Evolutionary conservation across 2,797 vertebrate species (phyloP), one percentile per base, ranked within the genome.

Genomic region (Myripristis jacobus): DNA sequence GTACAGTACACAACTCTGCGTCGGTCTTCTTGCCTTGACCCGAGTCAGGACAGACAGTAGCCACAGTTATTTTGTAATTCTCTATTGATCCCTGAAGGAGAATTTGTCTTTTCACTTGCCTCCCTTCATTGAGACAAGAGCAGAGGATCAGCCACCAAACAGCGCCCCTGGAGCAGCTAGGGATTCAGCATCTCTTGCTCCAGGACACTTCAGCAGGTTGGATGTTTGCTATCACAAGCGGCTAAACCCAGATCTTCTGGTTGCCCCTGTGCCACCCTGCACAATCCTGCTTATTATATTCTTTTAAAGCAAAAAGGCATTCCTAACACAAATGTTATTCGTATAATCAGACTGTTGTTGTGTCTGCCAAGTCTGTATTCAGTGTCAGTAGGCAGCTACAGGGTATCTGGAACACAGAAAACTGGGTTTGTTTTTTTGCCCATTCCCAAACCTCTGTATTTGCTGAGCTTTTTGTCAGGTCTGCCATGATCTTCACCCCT

Each of bases 61-160:
- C 63, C 61, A 43, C 55, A 36, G 22, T 48, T 80, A 77, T 70
- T 64, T 62, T 82, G 19, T 65, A 48, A 77, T 73, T 41, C 41
- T 73, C 21, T 50, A 61, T 77, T 64, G 78, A 83, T 75, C 66
- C 81, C 75, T 36, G 46, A 58, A 60, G 71, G 56, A 82, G 72
- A 69, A 70, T 76, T 65, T 75, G 53, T 67, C 68, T 79, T 79
- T 70, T 72, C 34, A 54, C 59, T 74, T 13, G 4, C 59, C 6
- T 22, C 1, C 31, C 9, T 21, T 36, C 21, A 22, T 9, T 51
- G 51, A 73, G 70, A 65, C 55, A 48, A 48, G 34, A 43, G 56
- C 34, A 36, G 24, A 13, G 27, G 52, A 3, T 66, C n/a, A 8
- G 21, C 54, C 2, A 3, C 1, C 59, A 50, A 61, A 73, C n/a